These are phyloP conservation scores for Cheilosia soror DNA, from an alignment of 2,888 invertebrate genomes.

Conservation along the genomic window DNA sequence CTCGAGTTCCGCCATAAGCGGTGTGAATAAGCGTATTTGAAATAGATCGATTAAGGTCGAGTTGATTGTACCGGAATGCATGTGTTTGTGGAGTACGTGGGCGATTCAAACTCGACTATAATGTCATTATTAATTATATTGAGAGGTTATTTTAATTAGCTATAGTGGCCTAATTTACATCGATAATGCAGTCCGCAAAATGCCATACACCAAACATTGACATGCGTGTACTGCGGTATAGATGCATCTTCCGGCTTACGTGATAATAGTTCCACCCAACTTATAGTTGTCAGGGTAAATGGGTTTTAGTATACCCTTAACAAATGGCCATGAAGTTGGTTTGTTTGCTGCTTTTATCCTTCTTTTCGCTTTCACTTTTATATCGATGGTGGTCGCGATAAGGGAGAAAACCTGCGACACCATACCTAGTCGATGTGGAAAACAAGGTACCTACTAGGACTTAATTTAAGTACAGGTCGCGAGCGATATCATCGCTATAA, in stretches of 20 bases:
- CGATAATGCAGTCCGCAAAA: slow-evolving; percentile 44
- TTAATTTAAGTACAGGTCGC: slow-evolving; percentile 61
- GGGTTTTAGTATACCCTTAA: slow-evolving; percentile 11
- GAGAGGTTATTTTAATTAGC: slow-evolving; percentile 63
- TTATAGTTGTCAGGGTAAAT: slow-evolving; percentile 8
- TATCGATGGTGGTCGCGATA: slow-evolving; percentile 38
- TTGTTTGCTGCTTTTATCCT: slow-evolving; percentile 26
- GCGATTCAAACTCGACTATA: slow-evolving; percentile 10
- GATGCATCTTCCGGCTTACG: slow-evolving; percentile 14
- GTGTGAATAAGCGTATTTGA: slow-evolving; percentile 61
- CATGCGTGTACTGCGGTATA: not conserved
- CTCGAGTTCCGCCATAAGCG: slow-evolving; percentile 29
- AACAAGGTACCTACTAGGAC: slow-evolving; percentile 28
- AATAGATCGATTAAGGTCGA: slow-evolving; percentile 70
- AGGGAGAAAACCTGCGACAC: slow-evolving; percentile 15
- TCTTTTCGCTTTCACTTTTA: slow-evolving; percentile 35
- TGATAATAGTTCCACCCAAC: not conserved
- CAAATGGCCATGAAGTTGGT: slow-evolving; percentile 30
- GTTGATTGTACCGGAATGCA: slow-evolving; percentile 32
- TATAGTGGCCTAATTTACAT: slow-evolving; percentile 56
- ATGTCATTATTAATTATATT: slow-evolving; percentile 66
- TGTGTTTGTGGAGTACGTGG: slow-evolving; percentile 2
- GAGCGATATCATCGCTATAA: slow-evolving; percentile 36
- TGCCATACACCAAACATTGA: slow-evolving; percentile 15
- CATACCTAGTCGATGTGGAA: slow-evolving; percentile 22